These are phyloP conservation scores for Pimephales promelas DNA, from an alignment of 2,113 vertebrate species.

Conservation along the genomic window DNA sequence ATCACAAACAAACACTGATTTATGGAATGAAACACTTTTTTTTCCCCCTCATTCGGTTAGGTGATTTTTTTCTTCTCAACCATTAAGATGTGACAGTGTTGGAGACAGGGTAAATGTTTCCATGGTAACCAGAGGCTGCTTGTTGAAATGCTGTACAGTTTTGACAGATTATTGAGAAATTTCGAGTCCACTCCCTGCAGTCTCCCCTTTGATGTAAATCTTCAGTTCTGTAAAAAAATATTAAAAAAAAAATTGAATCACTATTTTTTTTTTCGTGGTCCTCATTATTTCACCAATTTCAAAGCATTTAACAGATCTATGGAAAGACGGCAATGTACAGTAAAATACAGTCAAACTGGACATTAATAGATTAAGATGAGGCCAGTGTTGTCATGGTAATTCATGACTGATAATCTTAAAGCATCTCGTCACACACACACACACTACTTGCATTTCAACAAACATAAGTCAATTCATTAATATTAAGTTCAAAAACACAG, in stretches of 20 bases:
- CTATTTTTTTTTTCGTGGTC: conserved; percentile 31
- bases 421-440: background rate
- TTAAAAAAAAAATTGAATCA: conserved; percentile 62
- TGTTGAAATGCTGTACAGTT: conserved; percentile 75
- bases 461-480: background rate
- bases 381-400: conserved; percentile 18
- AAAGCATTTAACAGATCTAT: conserved; percentile 11
- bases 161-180: conserved; percentile 72
- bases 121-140: conserved; percentile 55
- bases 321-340: background rate
- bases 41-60: background rate
- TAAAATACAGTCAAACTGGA: background rate
- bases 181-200: conserved; percentile 74
- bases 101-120: conserved; percentile 49
- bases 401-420: background rate
- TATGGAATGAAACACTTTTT: conserved; percentile 4
- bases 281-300: conserved; percentile 38
- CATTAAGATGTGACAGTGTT: conserved; percentile 57
- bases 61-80: conserved; percentile 39
- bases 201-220: conserved; percentile 76
- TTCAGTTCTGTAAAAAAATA: conserved; percentile 77
- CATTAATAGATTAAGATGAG: background rate
- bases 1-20: conserved; percentile 29
- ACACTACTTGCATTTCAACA: background rate
- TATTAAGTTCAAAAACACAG: background rate